Base-by-base conservation (phyloP, 2,797 vertebrate genomes). In the Thaleichthys pacificus region DNA sequence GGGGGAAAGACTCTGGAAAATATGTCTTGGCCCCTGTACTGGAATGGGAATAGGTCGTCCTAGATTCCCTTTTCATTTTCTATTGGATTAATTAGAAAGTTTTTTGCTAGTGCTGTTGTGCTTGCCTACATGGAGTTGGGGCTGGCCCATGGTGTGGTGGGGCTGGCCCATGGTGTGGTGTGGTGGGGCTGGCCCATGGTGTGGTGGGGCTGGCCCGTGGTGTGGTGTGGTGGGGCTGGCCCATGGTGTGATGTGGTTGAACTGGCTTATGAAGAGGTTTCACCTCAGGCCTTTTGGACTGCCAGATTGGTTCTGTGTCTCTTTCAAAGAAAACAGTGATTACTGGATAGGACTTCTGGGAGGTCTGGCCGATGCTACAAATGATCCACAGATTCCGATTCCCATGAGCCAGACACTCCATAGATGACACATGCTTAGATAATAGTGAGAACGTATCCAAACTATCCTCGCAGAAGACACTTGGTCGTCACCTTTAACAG, bases 241-340 rank as follows among this genome's bases (percentile, higher is more conserved):
- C 42, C 2, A 3, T 47, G 42, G 42, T 47, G 8, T 35, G 32
- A 5, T 35, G 28, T 30, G 32, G 32, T 35, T 7, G 32, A 8
- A 8, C 42, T 47, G 42, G 42, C 66, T 61, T 47, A 14, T 47
- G 76, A 77, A 73, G 71, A 81, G 85, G 80, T 80, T 68, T 60
- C 4, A 54, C 82, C 81, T 69, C 28, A 72, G 80, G 28, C 69
- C 73, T 7, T 35, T 35, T 66, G 56, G 47, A 63, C 58, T 80
- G 77, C 84, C 75, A 80, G 80, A 71, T 85, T 91, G 57, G 73
- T 81, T 84, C 77, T 77, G 81, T 76, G 71, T 86, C 79, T 71
- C 57, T 82, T 85, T 83, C 74, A 90, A 86, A 84, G 77, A 87
- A 89, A 89, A 85, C 68, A 80, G 68, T 54, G 51, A 76, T 84